These are phyloP conservation scores for Parnassius glacialis DNA, from an alignment of 2,888 invertebrate genomes.

Conservation along the genomic window DNA sequence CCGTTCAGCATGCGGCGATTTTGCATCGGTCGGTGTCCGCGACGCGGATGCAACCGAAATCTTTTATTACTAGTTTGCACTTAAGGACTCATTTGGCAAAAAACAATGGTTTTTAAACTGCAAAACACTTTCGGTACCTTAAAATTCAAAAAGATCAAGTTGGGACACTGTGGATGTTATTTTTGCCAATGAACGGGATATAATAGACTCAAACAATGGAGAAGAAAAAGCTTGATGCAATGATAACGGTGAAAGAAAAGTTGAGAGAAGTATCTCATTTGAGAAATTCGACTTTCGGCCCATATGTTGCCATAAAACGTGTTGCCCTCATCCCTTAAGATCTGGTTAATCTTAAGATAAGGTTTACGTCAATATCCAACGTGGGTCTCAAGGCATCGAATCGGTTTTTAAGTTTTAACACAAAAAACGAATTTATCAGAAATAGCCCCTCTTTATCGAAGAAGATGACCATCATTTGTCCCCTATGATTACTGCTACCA, in stretches of 20 bases:
- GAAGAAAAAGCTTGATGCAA: neutral
- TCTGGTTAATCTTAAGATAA: no score
- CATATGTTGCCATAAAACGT: no score
- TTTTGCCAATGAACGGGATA: neutral
- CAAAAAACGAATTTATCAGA: no score
- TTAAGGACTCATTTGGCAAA: slow-evolving; percentile 1
- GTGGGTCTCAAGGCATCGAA: no score
- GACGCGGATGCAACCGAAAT: slow-evolving; percentile 20
- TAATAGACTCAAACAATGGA: neutral
- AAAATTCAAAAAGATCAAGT: neutral
- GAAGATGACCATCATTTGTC: no score
- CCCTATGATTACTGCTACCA: no score
- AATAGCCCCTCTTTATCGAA: no score
- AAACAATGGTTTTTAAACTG: neutral
- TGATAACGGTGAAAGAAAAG: neutral
- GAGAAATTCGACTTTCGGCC: no score
- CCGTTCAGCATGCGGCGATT: slow-evolving; percentile 19
- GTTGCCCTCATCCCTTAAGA: no score
- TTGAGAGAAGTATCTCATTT: no score
- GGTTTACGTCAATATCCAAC: no score
- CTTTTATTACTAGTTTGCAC: slow-evolving; percentile 27
- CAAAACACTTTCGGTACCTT: neutral
- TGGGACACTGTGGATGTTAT: neutral
- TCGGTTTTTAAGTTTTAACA: no score
- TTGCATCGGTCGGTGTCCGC: slow-evolving; percentile 15